A percentile compares a stretch with the other conserved stretches of the same genome.
Conservation (phyloP, 1,140 invertebrate genomes). For the Planococcus citri region DNA sequence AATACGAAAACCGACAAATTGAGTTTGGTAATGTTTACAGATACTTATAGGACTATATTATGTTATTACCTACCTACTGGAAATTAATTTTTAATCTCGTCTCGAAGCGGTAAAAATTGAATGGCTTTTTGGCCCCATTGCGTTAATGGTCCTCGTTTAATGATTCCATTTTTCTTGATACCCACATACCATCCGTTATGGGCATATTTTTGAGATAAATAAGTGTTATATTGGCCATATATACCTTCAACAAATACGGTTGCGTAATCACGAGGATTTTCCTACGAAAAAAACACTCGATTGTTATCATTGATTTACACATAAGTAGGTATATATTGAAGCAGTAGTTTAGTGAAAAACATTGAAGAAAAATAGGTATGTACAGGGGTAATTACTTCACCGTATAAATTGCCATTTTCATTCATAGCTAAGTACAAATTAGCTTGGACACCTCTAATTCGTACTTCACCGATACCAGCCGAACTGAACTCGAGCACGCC, state of each 20-base stretch:
- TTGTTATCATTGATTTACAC: neutral
- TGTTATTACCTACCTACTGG: no score
- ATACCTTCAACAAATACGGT: constrained; percentile 47
- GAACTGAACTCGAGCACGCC: constrained; percentile 43
- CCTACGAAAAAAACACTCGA: constrained; percentile 34
- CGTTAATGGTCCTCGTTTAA: constrained; percentile 45
- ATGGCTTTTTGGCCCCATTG: constrained; percentile 47
- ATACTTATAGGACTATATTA: no score
- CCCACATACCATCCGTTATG: constrained; percentile 49
- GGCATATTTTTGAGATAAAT: constrained; percentile 44
- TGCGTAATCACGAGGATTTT: constrained; percentile 37
- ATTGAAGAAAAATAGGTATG: neutral
- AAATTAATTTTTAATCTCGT: neutral
- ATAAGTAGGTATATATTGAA: neutral
- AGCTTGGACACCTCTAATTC: constrained; percentile 43
- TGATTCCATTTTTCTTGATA: constrained; percentile 48
- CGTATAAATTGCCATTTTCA: constrained; percentile 45
- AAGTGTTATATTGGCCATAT: constrained; percentile 43
- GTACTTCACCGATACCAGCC: constrained; percentile 40
- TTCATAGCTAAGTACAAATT: constrained; percentile 48
- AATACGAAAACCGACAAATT: no score
- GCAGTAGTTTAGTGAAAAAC: neutral
- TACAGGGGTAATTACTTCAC: constrained; percentile 37
- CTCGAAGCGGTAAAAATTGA: constrained; percentile 40
- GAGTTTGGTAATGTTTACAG: no score